Conservation (phyloP, 1,140 invertebrate genomes). For the Drosophila rhopaloa region DNA sequence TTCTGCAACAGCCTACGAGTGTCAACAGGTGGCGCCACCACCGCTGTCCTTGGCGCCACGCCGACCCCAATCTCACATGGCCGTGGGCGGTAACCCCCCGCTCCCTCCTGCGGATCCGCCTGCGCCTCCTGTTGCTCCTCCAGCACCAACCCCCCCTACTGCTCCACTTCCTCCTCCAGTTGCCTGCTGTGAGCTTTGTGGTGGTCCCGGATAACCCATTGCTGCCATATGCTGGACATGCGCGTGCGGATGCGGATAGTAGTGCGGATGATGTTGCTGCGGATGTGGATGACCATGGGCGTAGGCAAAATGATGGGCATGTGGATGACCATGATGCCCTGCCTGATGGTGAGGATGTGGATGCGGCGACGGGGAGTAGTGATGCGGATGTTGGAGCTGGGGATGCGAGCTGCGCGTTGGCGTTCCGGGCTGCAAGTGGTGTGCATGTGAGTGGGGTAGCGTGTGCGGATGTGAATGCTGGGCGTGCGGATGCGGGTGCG, state of each 20-base stretch:
- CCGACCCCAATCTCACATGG: slow-evolving; percentile 76
- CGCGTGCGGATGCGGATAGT: slow-evolving; percentile 42
- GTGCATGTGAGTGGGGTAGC: slow-evolving; percentile 57
- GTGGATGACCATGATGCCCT: slow-evolving; percentile 49
- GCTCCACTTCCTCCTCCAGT: slow-evolving; percentile 39
- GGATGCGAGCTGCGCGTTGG: slow-evolving; percentile 46
- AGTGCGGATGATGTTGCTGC: slow-evolving; percentile 51
- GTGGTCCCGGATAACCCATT: slow-evolving; percentile 65
- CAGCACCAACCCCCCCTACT: slow-evolving; percentile 9
- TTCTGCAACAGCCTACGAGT: slow-evolving; percentile 55
- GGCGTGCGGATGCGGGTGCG: slow-evolving; percentile 43
- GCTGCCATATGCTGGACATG: slow-evolving; percentile 67
- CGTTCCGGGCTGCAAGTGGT: slow-evolving; percentile 53
- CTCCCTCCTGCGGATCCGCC: slow-evolving; percentile 28
- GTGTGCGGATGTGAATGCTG: slow-evolving; percentile 51
- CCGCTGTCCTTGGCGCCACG: slow-evolving; percentile 71
- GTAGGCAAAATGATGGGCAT: slow-evolving; percentile 50
- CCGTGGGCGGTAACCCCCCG: slow-evolving; percentile 14
- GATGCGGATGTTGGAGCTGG: slow-evolving; percentile 47
- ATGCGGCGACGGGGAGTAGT: slow-evolving; percentile 32
- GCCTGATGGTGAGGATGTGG: slow-evolving; percentile 46
- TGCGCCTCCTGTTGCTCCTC: slow-evolving; percentile 27
- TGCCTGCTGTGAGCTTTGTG: slow-evolving; percentile 22
- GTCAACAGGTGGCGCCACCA: slow-evolving; percentile 78
- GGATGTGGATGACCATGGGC: slow-evolving; percentile 48